These are phyloP conservation scores for Bombus difficillimus DNA, from an alignment of 1,140 invertebrate species.

Conservation along the genomic window DNA sequence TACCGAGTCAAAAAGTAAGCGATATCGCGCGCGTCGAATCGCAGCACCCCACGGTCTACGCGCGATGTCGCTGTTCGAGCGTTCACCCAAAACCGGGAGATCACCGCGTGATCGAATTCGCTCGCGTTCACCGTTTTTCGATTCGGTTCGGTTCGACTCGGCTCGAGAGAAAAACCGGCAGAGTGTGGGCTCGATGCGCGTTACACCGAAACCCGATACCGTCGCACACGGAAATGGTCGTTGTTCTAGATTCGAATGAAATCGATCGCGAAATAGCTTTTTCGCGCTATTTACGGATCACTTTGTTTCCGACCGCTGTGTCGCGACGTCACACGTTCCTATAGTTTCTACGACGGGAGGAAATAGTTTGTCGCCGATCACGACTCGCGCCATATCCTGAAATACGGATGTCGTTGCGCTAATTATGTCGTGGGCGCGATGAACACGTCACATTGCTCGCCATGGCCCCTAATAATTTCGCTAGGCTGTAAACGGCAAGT, in stretches of 20 bases:
- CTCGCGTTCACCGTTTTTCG: neutral
- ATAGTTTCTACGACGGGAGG: neutral
- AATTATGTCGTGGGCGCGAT: neutral
- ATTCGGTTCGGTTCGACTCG: too few relatives aligned
- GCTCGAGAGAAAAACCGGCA: neutral
- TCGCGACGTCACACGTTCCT: neutral
- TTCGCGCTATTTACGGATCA: conserved; percentile 24
- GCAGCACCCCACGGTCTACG: neutral
- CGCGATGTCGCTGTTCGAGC: conserved; percentile 11
- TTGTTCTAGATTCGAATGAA: conserved; percentile 49
- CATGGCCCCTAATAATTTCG: neutral
- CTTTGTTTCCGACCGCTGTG: neutral
- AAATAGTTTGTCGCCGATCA: neutral
- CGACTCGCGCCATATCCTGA: neutral
- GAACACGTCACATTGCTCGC: neutral
- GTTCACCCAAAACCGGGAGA: conserved; percentile 28
- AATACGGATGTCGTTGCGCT: neutral
- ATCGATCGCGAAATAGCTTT: conserved; percentile 55
- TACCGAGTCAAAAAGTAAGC: conserved; percentile 8
- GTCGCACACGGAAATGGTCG: conserved; percentile 52
- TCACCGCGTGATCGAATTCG: conserved; percentile 6
- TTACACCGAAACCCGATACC: neutral
- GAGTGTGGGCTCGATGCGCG: neutral
- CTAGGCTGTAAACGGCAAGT: neutral
- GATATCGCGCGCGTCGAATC: conserved; percentile 39